Base-by-base conservation (phyloP, 1,140 invertebrate species). In the Daktulosphaira vitifoliae region DNA sequence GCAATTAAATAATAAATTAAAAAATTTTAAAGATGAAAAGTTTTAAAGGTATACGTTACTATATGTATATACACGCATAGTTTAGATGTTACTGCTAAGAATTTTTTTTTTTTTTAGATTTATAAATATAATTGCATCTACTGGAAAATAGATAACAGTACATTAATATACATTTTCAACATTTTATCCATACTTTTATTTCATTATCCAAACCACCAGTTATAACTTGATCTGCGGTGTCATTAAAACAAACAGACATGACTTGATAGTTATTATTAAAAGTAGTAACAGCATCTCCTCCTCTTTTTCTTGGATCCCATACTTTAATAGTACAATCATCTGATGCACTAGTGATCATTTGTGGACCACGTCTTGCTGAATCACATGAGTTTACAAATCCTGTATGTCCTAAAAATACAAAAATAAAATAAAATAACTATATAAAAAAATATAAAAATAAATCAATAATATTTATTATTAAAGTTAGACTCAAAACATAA, bases 191-290 rank as follows among this genome's bases (percentile, higher is more conserved):
- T 70, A 84, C 89, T 82, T 98, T 98, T 5, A 99, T 84, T 65
- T 96, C 89, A 77, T 99, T 99, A 75, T 99, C 97, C 51, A 99
- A 91, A 4, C 97, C 96, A 39, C 88, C 93, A 49, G 87, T 87
- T 26, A 86, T 83, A 1, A 89, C 79, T 77, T 96, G 92, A 73
- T 99, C 95, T 0, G 92, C 84, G 8, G 92, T 96, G 71, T 98
- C 96, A 74, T 93, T 96, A 74, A 99, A 99, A 9, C 89, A 83
- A 1, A 97, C 90, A 0, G 93, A 80, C 25, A 93, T 93, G 1
- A 98, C 86, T 77, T 84, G 84, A 76, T 88, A 98, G 0, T 80
- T 80, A 62, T 86, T 87, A 73, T 96, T 89, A 22, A 98, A 81
- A 1, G 85, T 87, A 25, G 86, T 80, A 22, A 84, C 80, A 7